Conservation (phyloP, 1,140 invertebrate genomes). For the Drosophila pseudoananassae region DNA sequence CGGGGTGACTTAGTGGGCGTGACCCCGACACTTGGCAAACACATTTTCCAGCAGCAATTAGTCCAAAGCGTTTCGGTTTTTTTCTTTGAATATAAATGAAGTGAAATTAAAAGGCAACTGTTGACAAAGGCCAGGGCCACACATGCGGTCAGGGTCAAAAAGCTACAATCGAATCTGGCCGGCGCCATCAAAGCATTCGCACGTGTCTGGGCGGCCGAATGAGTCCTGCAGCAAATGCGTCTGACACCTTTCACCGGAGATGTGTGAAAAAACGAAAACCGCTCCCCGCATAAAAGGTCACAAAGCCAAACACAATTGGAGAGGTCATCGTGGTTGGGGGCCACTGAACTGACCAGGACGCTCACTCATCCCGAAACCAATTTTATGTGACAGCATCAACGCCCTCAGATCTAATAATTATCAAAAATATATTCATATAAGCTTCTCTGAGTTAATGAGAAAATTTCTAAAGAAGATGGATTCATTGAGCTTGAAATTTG, state of each 20-base stretch:
- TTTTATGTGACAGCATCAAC: conserved; percentile 38
- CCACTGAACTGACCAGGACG: conserved; percentile 55
- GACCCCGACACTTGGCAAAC: conserved; percentile 66
- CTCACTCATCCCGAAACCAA: conserved; percentile 12
- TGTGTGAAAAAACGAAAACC: conserved; percentile 24
- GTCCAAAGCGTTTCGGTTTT: conserved; percentile 47
- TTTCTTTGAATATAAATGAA: conserved; percentile 75
- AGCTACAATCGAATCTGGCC: conserved; percentile 20
- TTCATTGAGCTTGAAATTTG: conserved; percentile 47
- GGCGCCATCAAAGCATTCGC: conserved; percentile 66
- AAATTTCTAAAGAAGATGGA: conserved; percentile 13
- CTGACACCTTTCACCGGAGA: conserved; percentile 64
- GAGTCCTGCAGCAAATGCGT: conserved; percentile 64
- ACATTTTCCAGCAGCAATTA: conserved; percentile 71
- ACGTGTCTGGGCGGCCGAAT: conserved; percentile 64
- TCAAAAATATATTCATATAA: conserved; percentile 30
- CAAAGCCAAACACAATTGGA: conserved; percentile 61
- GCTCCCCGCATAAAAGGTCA: conserved; percentile 56
- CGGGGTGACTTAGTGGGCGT: conserved; percentile 56
- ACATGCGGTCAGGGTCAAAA: conserved; percentile 54
- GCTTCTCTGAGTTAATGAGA: conserved; percentile 25
- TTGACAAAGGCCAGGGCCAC: conserved; percentile 69
- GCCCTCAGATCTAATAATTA: conserved; percentile 43
- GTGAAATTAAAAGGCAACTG: conserved; percentile 78
- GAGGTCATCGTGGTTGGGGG: conserved; percentile 34